phyloP scores from a whole-genome alignment of 1,140 invertebrate genomes.

The Euglossa dilemma region DNA sequence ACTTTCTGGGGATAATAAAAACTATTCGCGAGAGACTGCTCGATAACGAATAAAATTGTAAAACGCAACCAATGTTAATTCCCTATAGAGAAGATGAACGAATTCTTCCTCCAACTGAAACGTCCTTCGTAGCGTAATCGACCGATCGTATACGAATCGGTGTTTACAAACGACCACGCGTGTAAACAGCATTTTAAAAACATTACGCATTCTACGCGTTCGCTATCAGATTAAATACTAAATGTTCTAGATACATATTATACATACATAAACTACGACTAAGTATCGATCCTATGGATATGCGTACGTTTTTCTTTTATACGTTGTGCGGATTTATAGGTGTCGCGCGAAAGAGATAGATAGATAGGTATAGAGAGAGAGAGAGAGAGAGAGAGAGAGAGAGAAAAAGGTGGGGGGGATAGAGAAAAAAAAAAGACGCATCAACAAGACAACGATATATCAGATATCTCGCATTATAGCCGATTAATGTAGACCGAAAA shows the following conservation, averaged over 20 bases:
- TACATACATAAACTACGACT: slow-evolving; percentile 64
- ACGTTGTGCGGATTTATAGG: slow-evolving; percentile 64
- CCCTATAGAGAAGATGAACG: neutral
- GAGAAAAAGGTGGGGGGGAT: too few relatives aligned
- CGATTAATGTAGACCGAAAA: slow-evolving; percentile 50
- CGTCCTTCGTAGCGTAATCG: neutral
- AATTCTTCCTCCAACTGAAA: neutral
- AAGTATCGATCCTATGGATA: slow-evolving; percentile 71
- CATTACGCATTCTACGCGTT: slow-evolving; percentile 46
- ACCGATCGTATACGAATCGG: slow-evolving; percentile 18
- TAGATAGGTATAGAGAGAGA: too few relatives aligned
- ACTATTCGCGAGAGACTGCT: slow-evolving; percentile 3
- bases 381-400: neutral
- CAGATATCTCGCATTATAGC: slow-evolving; percentile 36
- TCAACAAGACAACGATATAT: slow-evolving; percentile 31
- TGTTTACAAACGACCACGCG: neutral
- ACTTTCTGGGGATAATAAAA: neutral
- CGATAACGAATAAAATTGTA: neutral
- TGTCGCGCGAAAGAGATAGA: slow-evolving; percentile 26
- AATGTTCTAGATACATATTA: slow-evolving; percentile 64
- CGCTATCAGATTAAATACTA: slow-evolving; percentile 48
- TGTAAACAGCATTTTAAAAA: slow-evolving; percentile 36
- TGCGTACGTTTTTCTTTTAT: slow-evolving; percentile 66
- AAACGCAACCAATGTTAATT: neutral
- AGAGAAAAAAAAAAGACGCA: slow-evolving; percentile 15